Percentiles rank a stretch among this genome's conserved stretches.
Evolutionary conservation across 2,797 vertebrate species (phyloP).

Genomic region (Podarcis siculus): DNA sequence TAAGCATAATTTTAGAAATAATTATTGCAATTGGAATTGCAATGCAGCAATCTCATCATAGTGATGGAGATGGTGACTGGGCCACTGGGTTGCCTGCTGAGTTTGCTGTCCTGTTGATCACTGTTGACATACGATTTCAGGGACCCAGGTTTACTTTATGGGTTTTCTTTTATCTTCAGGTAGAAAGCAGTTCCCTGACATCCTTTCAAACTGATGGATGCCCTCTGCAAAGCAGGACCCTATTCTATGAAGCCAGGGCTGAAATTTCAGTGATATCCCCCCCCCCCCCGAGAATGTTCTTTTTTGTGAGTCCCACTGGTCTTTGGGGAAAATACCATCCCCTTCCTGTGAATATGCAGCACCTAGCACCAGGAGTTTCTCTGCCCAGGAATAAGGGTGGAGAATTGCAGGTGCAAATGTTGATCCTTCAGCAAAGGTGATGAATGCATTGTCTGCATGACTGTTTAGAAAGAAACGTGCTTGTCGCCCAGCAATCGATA

Average conservation of each 20-base stretch:
- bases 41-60: neutral
- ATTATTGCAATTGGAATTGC: neutral
- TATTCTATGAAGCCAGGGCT: too few relatives aligned
- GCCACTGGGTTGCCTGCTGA: neutral
- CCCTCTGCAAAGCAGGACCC: too few relatives aligned
- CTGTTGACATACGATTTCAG: neutral
- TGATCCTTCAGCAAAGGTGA: constrained; percentile 30
- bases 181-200: neutral
- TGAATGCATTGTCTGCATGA: neutral
- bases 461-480: constrained; percentile 51
- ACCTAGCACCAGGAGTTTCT: too few relatives aligned
- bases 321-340: neutral
- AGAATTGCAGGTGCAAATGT: constrained; percentile 4
- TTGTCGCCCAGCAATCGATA: constrained; percentile 63
- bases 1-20: neutral
- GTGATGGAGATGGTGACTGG: neutral
- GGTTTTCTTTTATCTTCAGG: neutral
- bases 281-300: neutral
- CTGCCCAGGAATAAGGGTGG: neutral
- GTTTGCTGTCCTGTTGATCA: neutral
- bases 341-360: too few relatives aligned
- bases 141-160: neutral
- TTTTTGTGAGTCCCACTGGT: too few relatives aligned
- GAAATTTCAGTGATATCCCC: neutral
- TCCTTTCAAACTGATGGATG: too few relatives aligned